Conservation (phyloP, 2,113 vertebrate genomes). For the Datnioides undecimradiatus region DNA sequence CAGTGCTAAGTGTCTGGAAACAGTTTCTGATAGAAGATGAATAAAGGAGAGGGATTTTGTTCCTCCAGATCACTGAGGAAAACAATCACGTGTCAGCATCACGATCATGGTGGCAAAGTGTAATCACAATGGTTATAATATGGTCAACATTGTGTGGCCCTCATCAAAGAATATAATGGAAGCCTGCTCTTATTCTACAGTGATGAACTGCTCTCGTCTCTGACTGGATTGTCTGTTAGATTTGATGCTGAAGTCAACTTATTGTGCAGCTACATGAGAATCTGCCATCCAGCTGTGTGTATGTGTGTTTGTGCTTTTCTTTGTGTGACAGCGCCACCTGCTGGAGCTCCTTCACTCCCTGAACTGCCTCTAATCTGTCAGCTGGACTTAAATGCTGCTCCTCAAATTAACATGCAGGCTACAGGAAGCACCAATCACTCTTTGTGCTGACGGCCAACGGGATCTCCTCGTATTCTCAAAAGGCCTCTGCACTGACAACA, state of each 20-base stretch:
- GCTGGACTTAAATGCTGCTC: not conserved
- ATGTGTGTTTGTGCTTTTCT: slow-evolving; percentile 33
- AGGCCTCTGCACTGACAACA: slow-evolving; percentile 79
- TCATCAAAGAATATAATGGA: slow-evolving; percentile 5
- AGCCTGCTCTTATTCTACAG: slow-evolving; percentile 21
- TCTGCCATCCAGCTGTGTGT: not conserved
- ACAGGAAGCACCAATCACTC: not conserved
- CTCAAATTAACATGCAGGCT: slow-evolving; percentile 29
- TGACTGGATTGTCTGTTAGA: slow-evolving; percentile 1
- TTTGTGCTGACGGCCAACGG: not conserved
- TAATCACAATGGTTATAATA: not conserved
- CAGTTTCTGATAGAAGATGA: not conserved
- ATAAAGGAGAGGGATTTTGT: not conserved
- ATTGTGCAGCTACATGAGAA: slow-evolving; percentile 7
- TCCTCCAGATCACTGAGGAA: not conserved
- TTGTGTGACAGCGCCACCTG: slow-evolving; percentile 57
- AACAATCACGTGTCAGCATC: not conserved
- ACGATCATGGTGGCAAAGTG: not conserved
- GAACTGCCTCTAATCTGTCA: not conserved
- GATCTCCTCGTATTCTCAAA: slow-evolving; percentile 2
- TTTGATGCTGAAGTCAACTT: slow-evolving; percentile 7
- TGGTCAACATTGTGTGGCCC: not conserved
- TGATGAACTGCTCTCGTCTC: slow-evolving; percentile 22
- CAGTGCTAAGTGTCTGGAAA: not conserved
- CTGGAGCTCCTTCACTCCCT: slow-evolving; percentile 35